These are phyloP conservation scores for Hydraecia micacea DNA, from an alignment of 2,888 invertebrate species.

Conservation along the genomic window DNA sequence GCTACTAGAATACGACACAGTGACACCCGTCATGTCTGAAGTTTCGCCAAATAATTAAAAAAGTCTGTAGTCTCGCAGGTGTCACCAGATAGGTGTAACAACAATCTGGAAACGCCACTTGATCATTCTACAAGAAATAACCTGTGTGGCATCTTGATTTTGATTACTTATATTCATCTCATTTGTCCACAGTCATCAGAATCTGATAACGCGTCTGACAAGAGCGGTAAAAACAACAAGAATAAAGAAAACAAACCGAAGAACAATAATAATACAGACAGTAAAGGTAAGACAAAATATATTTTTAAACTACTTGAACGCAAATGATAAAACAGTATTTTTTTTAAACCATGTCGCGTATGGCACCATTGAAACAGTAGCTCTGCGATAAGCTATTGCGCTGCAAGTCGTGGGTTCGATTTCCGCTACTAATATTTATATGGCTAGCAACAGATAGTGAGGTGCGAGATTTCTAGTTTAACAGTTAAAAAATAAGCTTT, in stretches of 20 bases:
- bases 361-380: background rate
- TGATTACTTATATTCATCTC: background rate
- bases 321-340: background rate
- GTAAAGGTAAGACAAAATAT: constrained; percentile 75
- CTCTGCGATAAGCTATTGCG: background rate
- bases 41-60: no score
- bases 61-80: no score
- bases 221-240: constrained; percentile 83
- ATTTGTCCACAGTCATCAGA: constrained; percentile 82
- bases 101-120: background rate
- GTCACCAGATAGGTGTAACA: no score
- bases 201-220: constrained; percentile 86
- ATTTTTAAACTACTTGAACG: background rate
- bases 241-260: constrained; percentile 88
- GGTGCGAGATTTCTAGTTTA: background rate
- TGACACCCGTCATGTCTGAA: no score
- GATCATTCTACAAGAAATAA: background rate
- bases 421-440: background rate
- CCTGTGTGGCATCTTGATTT: background rate
- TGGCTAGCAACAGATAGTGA: background rate
- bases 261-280: constrained; percentile 84
- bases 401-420: background rate
- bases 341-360: no score
- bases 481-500: background rate
- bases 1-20: no score